Evolutionary conservation across 2,888 invertebrate genomes (phyloP), one percentile per base, ranked within the genome.

Genomic region (Tenodera sinensis): DNA sequence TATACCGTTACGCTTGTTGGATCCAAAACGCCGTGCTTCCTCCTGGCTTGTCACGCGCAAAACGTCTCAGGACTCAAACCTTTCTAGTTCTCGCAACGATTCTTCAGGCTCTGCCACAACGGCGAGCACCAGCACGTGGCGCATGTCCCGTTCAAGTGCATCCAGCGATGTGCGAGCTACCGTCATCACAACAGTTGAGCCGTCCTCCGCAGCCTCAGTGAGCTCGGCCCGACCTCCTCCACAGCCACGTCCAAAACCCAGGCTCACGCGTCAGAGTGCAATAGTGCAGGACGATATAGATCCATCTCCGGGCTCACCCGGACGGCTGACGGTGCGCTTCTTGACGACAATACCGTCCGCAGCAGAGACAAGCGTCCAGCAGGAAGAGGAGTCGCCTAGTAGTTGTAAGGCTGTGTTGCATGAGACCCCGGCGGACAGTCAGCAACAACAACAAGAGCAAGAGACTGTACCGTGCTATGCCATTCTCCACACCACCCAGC

Each of bases 11-110:
- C 94, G 96, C 89, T 93, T 97, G 91, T 93, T 97, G 83, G 97
- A 97, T 91, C 96, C 97, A 1, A 96, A 97, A 92, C 94, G 98
- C 88, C 95, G 98, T 91, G 97, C 97, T 86, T 97, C 97, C 0
- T 97, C 97, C 0, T 98, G 98, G 98, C 94, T 98, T 90, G 97
- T 98, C 42, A 97, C 98, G n/a, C 94, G 98, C 88, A 98, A 98
- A 93, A 97, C 98, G 0, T 98, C 97, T 20, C 98, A 98, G 93
- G 98, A 98, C 93, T 98, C 98, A 8, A 98, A 97, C 93, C 94
- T 98, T 91, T 98, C 97, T 85, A 97, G 97, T 92, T 98, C 98
- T 30, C 95, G 98, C 88, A 98, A 98, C 93, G 98, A 98, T 93
- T 98, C 98, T 25, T 97, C 97, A 0, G 97, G 97, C 2, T 98